Percentiles rank a stretch among this genome's conserved stretches.
Conservation (phyloP, 2,888 invertebrate species). For the Cosmia trapezina region DNA sequence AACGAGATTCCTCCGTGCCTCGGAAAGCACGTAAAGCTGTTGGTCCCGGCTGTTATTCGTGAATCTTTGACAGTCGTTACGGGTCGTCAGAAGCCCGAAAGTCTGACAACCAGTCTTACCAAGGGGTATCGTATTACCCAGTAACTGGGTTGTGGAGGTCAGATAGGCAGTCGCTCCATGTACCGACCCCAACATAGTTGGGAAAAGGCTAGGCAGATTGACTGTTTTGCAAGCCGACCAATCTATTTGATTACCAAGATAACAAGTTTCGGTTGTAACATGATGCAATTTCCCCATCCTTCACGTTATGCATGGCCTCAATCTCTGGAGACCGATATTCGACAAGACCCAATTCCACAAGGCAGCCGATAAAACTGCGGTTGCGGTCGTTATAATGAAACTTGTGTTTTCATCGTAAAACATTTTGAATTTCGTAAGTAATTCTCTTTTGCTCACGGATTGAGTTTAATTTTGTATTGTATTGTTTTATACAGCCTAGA, state of each 20-base stretch:
- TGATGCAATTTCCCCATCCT: slow-evolving; percentile 33
- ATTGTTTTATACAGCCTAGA: slow-evolving; percentile 8
- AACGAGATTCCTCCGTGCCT: no score
- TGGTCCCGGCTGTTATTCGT: no score
- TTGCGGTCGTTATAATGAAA: not conserved
- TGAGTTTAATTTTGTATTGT: not conserved
- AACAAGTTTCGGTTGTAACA: slow-evolving; percentile 6
- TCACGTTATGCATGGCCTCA: slow-evolving; percentile 5
- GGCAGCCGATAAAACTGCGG: slow-evolving; percentile 19
- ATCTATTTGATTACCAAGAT: slow-evolving; percentile 13
- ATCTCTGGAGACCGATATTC: slow-evolving; percentile 19
- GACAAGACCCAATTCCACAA: slow-evolving; percentile 31
- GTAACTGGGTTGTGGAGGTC: no score
- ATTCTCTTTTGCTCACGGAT: not conserved
- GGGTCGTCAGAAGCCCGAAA: no score
- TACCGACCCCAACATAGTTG: no score
- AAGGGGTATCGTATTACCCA: no score
- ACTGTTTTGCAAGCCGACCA: no score
- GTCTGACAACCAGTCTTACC: no score
- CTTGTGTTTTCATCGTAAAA: slow-evolving; percentile 19
- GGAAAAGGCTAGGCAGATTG: no score
- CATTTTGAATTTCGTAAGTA: not conserved
- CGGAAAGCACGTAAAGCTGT: no score
- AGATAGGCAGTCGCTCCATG: no score
- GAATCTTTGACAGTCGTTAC: no score